Evolutionary conservation across 2,888 invertebrate genomes (phyloP).

Genomic region (Molorchus minor): DNA sequence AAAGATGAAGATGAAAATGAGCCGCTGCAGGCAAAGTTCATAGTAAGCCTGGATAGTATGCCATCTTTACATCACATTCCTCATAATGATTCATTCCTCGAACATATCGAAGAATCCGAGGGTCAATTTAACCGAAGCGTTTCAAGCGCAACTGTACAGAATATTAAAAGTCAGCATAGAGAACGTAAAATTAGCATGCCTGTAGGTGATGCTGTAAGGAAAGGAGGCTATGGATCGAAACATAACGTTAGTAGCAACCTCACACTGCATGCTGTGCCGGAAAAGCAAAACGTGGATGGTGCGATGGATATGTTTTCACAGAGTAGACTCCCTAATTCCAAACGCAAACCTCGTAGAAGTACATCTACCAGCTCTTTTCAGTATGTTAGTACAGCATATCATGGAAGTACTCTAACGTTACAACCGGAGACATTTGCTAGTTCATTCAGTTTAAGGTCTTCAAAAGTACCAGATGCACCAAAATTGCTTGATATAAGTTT

Average conservation of each 20-base stretch:
- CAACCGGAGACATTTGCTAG: constrained; percentile 82
- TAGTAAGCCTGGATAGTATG: constrained; percentile 58
- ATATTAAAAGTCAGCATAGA: constrained; percentile 61
- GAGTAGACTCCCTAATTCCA: constrained; percentile 47
- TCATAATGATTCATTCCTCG: constrained; percentile 57
- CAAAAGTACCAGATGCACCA: constrained; percentile 61
- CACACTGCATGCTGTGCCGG: constrained; percentile 74
- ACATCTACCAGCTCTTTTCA: constrained; percentile 85
- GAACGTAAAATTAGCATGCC: constrained; percentile 71
- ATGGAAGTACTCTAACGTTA: constrained; percentile 83
- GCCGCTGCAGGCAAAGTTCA: constrained; percentile 58
- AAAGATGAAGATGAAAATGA: constrained; percentile 53
- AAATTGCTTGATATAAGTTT: constrained; percentile 80
- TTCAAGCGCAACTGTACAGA: constrained; percentile 75
- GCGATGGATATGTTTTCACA: constrained; percentile 54
- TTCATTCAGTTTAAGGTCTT: constrained; percentile 77
- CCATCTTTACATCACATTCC: constrained; percentile 55
- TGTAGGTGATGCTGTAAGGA: constrained; percentile 61
- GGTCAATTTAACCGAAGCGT: constrained; percentile 72
- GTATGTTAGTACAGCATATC: constrained; percentile 86
- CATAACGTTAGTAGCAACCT: constrained; percentile 56
- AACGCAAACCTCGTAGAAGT: constrained; percentile 68
- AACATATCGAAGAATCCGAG: constrained; percentile 54
- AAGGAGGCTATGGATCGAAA: constrained; percentile 50
- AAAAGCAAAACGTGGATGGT: constrained; percentile 62